Evolutionary conservation across 2,113 vertebrate species (phyloP).

Genomic region (Hoplias malabaricus): DNA sequence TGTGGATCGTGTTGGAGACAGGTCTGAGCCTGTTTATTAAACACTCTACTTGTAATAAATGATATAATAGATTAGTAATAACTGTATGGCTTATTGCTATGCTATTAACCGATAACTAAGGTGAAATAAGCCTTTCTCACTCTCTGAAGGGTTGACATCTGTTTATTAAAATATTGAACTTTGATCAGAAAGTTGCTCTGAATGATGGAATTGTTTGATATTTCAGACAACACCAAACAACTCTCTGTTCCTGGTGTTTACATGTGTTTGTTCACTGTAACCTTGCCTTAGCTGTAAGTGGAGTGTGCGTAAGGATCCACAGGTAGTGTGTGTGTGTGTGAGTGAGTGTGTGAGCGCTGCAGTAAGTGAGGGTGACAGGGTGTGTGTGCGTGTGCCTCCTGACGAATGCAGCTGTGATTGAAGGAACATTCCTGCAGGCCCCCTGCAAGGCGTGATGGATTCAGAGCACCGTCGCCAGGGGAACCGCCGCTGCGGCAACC

Average conservation of each 20-base stretch:
- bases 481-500: slow-evolving; percentile 49
- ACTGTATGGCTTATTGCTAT: no score
- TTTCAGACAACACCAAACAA: not conserved
- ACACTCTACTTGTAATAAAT: no score
- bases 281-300: not conserved
- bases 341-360: slow-evolving; percentile 31
- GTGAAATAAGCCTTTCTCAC: no score
- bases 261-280: not conserved
- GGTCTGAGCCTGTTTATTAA: no score
- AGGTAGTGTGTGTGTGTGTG: slow-evolving; percentile 37
- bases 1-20: no score
- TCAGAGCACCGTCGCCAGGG: slow-evolving; percentile 57
- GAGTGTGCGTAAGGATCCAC: slow-evolving; percentile 18
- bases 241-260: not conserved
- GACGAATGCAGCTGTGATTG: slow-evolving; percentile 61
- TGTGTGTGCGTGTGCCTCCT: slow-evolving; percentile 62
- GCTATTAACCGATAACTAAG: no score
- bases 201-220: no score
- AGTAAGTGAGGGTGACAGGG: slow-evolving; percentile 76
- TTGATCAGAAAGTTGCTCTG: no score
- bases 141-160: no score
- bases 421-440: slow-evolving; percentile 76
- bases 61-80: no score
- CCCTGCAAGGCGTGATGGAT: slow-evolving; percentile 72
- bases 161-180: no score